A percentile compares a stretch with the other conserved stretches of the same genome.
phyloP scores from a whole-genome alignment of 2,113 vertebrate species.

The Epinephelus cyanopodus region DNA sequence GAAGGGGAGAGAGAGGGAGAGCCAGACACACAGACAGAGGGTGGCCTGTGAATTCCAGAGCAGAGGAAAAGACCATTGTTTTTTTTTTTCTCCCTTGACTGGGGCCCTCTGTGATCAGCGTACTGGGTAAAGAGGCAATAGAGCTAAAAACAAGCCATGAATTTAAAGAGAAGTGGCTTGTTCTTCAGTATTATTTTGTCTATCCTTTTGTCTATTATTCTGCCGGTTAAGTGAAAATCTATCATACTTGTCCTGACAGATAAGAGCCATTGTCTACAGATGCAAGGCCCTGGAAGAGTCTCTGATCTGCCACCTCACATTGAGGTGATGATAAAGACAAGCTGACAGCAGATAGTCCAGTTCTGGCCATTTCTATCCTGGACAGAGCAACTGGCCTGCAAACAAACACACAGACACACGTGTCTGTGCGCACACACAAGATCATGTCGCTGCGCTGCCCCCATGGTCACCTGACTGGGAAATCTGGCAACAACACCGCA shows the following conservation, averaged over 20 bases:
- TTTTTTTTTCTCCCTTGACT: constrained; percentile 33
- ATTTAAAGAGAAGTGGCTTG: constrained; percentile 11
- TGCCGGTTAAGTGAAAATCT: constrained; percentile 25
- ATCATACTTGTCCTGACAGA: constrained; percentile 19
- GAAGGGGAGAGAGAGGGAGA: constrained; percentile 42
- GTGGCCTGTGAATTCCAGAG: constrained; percentile 70
- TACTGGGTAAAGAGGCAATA: constrained; percentile 40
- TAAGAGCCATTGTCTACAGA: neutral
- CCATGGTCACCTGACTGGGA: constrained; percentile 28
- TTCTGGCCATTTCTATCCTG: constrained; percentile 45
- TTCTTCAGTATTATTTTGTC: constrained; percentile 25
- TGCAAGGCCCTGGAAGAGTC: constrained; percentile 1
- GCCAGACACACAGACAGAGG: constrained; percentile 53
- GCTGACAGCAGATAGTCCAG: constrained; percentile 21
- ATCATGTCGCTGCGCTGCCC: constrained; percentile 30
- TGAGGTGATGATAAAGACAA: constrained; percentile 14
- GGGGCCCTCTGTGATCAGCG: constrained; percentile 48
- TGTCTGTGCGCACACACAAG: constrained; percentile 14
- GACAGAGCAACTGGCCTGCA: constrained; percentile 7
- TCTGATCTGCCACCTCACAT: neutral
- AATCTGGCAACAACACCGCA: constrained; percentile 37
- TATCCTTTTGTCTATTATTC: constrained; percentile 3
- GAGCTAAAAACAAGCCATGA: constrained; percentile 42
- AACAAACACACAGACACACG: constrained; percentile 12
- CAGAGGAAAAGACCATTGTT: constrained; percentile 69